These are phyloP conservation scores for Myripristis jacobus DNA, from an alignment of 2,797 vertebrate species.

Conservation along the genomic window DNA sequence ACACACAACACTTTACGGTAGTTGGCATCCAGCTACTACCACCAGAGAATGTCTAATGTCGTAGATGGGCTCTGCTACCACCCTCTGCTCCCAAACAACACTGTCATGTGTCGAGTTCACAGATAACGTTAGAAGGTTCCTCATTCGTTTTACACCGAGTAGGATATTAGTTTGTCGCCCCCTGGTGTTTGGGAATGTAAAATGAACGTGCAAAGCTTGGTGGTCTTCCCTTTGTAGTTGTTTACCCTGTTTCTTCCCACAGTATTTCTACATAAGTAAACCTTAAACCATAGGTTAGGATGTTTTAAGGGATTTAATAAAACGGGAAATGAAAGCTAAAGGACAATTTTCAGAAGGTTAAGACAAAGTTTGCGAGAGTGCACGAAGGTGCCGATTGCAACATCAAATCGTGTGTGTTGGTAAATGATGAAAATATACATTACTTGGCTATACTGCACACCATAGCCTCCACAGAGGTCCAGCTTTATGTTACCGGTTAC, in stretches of 20 bases:
- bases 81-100: not conserved
- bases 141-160: not conserved
- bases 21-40: no score
- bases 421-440: no score
- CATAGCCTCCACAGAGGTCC: not conserved
- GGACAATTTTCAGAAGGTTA: no score
- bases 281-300: no score
- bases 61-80: no score
- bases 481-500: constrained; percentile 30
- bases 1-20: no score
- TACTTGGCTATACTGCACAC: not conserved
- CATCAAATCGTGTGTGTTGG: no score
- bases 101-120: not conserved
- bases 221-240: not conserved
- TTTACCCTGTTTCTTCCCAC: not conserved
- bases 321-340: no score
- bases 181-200: constrained; percentile 42
- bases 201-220: not conserved
- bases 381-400: no score
- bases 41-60: no score
- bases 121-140: not conserved
- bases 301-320: no score
- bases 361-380: no score
- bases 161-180: constrained; percentile 31
- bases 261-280: not conserved